These are phyloP conservation scores for Sabatieria punctata DNA, from an alignment of 2,888 invertebrate genomes.

Conservation along the genomic window DNA sequence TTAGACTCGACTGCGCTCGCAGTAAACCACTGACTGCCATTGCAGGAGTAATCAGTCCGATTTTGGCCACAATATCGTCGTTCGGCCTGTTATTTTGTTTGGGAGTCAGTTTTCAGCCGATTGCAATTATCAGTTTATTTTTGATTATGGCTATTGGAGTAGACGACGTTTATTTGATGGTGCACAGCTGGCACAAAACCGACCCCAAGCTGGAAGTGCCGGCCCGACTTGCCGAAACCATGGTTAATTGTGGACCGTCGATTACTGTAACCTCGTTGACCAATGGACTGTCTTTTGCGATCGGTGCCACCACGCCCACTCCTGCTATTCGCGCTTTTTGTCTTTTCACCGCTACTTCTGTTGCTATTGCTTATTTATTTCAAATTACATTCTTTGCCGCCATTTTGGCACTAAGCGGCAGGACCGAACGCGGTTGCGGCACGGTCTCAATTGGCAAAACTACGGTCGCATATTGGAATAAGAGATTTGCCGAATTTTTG, in stretches of 20 bases:
- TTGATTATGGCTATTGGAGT: neutral
- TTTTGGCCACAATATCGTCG: neutral
- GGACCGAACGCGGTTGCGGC: too few species aligned
- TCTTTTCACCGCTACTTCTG: neutral
- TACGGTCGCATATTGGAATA: too few species aligned
- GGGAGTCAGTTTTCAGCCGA: neutral
- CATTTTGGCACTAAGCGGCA: neutral
- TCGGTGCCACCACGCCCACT: neutral
- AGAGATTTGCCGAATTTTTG: too few species aligned
- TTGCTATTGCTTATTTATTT: neutral
- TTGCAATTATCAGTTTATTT: neutral
- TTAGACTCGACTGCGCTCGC: neutral
- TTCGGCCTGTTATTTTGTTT: neutral
- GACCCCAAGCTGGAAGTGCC: neutral
- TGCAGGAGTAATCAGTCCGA: neutral
- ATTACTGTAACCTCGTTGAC: neutral
- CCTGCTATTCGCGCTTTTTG: neutral
- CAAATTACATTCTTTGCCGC: conserved; percentile 1
- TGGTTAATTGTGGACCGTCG: neutral
- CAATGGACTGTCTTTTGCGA: neutral
- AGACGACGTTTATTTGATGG: neutral
- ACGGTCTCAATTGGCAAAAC: neutral
- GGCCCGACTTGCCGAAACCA: neutral
- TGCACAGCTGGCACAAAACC: neutral
- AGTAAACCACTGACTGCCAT: neutral